These are phyloP conservation scores for Venturia canescens DNA, from an alignment of 1,140 invertebrate species.

Conservation along the genomic window DNA sequence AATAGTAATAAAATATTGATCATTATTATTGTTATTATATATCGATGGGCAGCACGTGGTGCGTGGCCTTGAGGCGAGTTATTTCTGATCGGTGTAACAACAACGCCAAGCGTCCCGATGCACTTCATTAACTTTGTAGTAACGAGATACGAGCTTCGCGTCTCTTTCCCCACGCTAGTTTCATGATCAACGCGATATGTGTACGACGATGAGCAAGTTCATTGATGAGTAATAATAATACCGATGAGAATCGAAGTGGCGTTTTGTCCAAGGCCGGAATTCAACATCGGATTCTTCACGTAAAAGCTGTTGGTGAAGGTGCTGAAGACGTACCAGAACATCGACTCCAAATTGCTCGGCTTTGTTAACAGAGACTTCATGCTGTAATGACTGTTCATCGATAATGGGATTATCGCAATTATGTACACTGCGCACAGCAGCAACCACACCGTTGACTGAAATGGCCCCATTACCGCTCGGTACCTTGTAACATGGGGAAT, in stretches of 20 bases:
- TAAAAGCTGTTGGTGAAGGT: slow-evolving; percentile 89
- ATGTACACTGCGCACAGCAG: slow-evolving; percentile 83
- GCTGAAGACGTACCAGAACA: slow-evolving; percentile 89
- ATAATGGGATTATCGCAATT: slow-evolving; percentile 83
- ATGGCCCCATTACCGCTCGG: slow-evolving; percentile 88
- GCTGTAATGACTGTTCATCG: slow-evolving; percentile 83
- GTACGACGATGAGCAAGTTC: neutral
- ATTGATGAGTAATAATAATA: slow-evolving; percentile 61
- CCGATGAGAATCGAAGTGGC: slow-evolving; percentile 84
- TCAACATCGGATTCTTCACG: slow-evolving; percentile 82
- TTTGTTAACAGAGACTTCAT: slow-evolving; percentile 80
- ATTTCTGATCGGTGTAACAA: neutral
- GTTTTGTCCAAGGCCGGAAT: slow-evolving; percentile 82
- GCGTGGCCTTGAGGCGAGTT: slow-evolving; percentile 22
- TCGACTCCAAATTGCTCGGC: slow-evolving; percentile 83
- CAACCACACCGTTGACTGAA: slow-evolving; percentile 87
- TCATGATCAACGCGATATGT: neutral
- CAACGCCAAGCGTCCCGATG: slow-evolving; percentile 13
- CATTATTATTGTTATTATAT: neutral
- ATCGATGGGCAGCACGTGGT: slow-evolving; percentile 30
- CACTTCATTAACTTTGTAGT: slow-evolving; percentile 44
- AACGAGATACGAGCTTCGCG: slow-evolving; percentile 34
- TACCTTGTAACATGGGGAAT: slow-evolving; percentile 76
- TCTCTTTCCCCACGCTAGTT: neutral
- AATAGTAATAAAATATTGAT: neutral